These are phyloP conservation scores for Lepilemur ruficaudatus DNA, from an alignment of 2,797 vertebrate species.

Conservation along the genomic window DNA sequence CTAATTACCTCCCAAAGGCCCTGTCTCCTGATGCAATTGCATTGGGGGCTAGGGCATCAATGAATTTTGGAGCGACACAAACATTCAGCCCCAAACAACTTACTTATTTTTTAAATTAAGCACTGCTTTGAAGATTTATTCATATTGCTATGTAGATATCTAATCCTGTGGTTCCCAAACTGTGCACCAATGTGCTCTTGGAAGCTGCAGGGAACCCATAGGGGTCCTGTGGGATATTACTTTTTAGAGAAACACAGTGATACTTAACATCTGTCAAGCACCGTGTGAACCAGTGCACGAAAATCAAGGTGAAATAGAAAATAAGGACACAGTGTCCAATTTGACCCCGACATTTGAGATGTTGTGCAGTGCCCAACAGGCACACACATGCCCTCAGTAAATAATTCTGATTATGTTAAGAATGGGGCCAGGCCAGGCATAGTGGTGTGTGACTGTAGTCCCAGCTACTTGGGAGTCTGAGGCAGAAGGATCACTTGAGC, in stretches of 20 bases:
- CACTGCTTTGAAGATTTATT: background rate
- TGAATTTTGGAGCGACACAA: background rate
- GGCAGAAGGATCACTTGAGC: no score
- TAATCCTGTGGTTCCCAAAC: background rate
- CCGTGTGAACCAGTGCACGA: background rate
- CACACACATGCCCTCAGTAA: background rate
- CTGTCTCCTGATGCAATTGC: background rate
- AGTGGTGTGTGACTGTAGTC: no score
- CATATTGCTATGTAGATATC: no score
- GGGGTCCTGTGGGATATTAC: background rate
- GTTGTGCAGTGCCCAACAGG: no score
- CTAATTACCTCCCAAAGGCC: background rate
- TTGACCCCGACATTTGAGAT: background rate
- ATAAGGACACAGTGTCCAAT: background rate
- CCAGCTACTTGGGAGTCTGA: no score
- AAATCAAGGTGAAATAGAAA: background rate
- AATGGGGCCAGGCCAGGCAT: no score
- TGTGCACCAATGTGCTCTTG: background rate
- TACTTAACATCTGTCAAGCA: background rate
- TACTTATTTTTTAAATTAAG: background rate
- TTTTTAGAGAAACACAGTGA: background rate
- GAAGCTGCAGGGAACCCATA: background rate
- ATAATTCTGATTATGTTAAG: background rate
- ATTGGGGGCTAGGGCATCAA: background rate
- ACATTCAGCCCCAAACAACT: background rate